A percentile compares a stretch with the other conserved stretches of the same genome.
These are phyloP conservation scores for Anarrhichthys ocellatus DNA, from an alignment of 2,113 vertebrate genomes.

Conservation along the genomic window DNA sequence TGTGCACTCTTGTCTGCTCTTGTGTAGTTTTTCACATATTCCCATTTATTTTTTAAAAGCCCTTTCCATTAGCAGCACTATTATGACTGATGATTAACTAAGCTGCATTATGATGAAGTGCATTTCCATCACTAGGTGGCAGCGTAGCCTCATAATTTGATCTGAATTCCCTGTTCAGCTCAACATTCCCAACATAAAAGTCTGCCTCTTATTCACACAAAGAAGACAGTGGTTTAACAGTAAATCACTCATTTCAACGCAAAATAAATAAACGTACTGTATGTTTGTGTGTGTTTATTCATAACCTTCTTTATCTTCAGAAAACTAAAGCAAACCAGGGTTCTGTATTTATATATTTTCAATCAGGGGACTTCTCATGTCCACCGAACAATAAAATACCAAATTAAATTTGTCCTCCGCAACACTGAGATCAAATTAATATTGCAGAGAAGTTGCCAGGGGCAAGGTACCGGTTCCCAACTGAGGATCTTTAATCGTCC, in stretches of 20 bases:
- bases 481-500: not conserved
- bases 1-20: not conserved
- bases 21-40: not conserved
- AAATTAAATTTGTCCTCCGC: not conserved
- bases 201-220: constrained; percentile 22
- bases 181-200: not conserved
- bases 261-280: not conserved
- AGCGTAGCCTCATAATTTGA: constrained; percentile 34
- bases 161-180: not conserved
- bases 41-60: not conserved
- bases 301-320: not conserved
- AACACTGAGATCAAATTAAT: not conserved
- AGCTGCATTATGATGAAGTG: not conserved
- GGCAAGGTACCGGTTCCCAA: not conserved
- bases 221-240: not conserved
- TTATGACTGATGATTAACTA: not conserved
- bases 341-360: not conserved
- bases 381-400: not conserved
- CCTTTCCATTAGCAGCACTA: not conserved
- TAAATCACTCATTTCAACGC: not conserved
- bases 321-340: not conserved
- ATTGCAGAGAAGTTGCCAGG: not conserved
- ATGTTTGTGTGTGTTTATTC: not conserved
- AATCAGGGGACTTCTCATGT: not conserved
- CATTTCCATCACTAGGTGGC: constrained; percentile 42